Evolutionary conservation across 2,888 invertebrate genomes (phyloP).

Genomic region (Aleiodes alternator): DNA sequence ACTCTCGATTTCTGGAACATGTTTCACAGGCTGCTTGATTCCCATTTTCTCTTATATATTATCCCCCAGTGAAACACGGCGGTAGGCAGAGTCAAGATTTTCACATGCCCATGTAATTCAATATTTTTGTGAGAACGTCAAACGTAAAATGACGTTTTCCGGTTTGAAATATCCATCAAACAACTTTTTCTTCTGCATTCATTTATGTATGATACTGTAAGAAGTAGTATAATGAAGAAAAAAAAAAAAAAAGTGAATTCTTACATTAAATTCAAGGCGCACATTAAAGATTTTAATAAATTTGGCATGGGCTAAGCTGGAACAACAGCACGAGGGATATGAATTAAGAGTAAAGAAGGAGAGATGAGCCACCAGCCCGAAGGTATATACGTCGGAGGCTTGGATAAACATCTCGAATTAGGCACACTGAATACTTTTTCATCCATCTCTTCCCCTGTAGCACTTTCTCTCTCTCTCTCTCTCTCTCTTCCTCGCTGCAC

Average conservation of each 20-base stretch:
- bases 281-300: constrained; percentile 72
- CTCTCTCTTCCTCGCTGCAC: constrained; percentile 3
- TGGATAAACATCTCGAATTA: constrained; percentile 75
- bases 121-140: constrained; percentile 30
- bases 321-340: constrained; percentile 72
- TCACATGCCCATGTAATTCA: constrained; percentile 27
- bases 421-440: constrained; percentile 60
- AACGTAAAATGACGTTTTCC: constrained; percentile 24
- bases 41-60: constrained; percentile 27
- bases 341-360: constrained; percentile 71
- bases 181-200: not conserved
- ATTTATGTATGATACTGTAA: not conserved
- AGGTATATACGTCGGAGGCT: constrained; percentile 62
- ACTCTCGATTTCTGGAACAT: constrained; percentile 55
- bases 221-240: not conserved
- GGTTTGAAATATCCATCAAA: constrained; percentile 8
- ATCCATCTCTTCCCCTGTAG: constrained; percentile 22
- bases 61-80: constrained; percentile 11
- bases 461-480: not conserved
- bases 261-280: constrained; percentile 38
- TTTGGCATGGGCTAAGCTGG: constrained; percentile 72
- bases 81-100: constrained; percentile 9
- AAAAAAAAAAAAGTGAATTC: constrained; percentile 2
- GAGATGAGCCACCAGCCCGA: constrained; percentile 43
- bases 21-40: constrained; percentile 60